Evolutionary conservation across 1,140 invertebrate species (phyloP).

Genomic region (Rhagoletis pomonella): DNA sequence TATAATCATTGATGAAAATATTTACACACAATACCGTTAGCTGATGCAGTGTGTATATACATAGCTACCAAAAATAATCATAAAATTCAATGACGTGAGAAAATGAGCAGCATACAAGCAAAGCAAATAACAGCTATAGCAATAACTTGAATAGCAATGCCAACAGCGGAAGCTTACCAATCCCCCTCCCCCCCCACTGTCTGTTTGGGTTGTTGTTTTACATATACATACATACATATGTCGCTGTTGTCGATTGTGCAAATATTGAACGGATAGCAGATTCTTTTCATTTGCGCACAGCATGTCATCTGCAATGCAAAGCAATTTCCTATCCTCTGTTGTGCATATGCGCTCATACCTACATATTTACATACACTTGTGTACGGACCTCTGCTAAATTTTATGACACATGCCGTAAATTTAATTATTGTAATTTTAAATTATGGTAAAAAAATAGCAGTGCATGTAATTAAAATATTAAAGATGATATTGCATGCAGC

Average conservation of each 20-base stretch:
- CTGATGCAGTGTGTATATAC: neutral
- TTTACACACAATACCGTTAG: neutral
- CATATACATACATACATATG: too few relatives aligned
- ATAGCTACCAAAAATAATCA: neutral
- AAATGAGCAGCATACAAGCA: neutral
- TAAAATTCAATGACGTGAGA: neutral
- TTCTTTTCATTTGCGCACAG: neutral
- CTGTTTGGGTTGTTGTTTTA: too few relatives aligned
- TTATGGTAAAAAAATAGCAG: too few relatives aligned
- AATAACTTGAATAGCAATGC: neutral
- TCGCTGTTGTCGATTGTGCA: neutral
- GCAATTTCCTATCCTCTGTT: neutral
- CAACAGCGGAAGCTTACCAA: neutral
- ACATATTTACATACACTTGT: neutral
- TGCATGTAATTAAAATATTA: too few relatives aligned
- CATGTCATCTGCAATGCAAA: neutral
- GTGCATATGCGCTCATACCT: too few relatives aligned
- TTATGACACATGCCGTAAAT: neutral
- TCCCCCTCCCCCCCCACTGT: neutral
- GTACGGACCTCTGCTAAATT: neutral
- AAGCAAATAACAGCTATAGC: neutral
- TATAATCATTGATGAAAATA: neutral
- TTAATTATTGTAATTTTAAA: too few relatives aligned
- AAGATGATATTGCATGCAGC: too few relatives aligned
- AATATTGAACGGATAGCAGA: neutral